These are phyloP conservation scores for Cistogaster globosa DNA, from an alignment of 2,888 invertebrate species.

Conservation along the genomic window DNA sequence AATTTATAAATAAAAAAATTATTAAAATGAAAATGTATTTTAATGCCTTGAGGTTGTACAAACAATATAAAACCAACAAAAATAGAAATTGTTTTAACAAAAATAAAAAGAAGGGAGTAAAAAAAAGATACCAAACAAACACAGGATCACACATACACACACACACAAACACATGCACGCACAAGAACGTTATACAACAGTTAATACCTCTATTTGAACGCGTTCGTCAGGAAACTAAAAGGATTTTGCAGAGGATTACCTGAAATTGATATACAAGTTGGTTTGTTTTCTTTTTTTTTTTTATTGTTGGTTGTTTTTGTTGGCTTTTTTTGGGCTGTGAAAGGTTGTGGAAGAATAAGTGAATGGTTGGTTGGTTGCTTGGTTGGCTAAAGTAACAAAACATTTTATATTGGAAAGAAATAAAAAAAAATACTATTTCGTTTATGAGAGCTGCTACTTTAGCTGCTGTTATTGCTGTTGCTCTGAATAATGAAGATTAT, in stretches of 20 bases:
- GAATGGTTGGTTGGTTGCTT: slow-evolving; percentile 15
- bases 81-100: slow-evolving; percentile 13
- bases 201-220: slow-evolving; percentile 66
- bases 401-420: slow-evolving; percentile 45
- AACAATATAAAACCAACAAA: slow-evolving; percentile 54
- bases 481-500: slow-evolving; percentile 2
- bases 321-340: slow-evolving; percentile 23
- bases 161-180: background rate
- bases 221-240: slow-evolving; percentile 69
- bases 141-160: slow-evolving; percentile 25
- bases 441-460: slow-evolving; percentile 37
- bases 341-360: slow-evolving; percentile 29
- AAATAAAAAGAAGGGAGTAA: background rate
- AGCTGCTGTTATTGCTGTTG: slow-evolving; percentile 18
- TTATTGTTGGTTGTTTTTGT: slow-evolving; percentile 18
- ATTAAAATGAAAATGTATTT: slow-evolving; percentile 60
- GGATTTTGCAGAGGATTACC: slow-evolving; percentile 71
- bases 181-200: slow-evolving; percentile 43
- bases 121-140: slow-evolving; percentile 29
- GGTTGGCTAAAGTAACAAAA: slow-evolving; percentile 43
- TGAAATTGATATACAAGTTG: slow-evolving; percentile 70
- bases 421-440: slow-evolving; percentile 34
- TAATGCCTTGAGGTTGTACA: slow-evolving; percentile 69
- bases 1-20: slow-evolving; percentile 19
- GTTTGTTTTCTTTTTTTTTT: slow-evolving; percentile 27